Evolutionary conservation across 2,888 invertebrate species (phyloP), one percentile per base, ranked within the genome.

Genomic region (Halictus ligatus): DNA sequence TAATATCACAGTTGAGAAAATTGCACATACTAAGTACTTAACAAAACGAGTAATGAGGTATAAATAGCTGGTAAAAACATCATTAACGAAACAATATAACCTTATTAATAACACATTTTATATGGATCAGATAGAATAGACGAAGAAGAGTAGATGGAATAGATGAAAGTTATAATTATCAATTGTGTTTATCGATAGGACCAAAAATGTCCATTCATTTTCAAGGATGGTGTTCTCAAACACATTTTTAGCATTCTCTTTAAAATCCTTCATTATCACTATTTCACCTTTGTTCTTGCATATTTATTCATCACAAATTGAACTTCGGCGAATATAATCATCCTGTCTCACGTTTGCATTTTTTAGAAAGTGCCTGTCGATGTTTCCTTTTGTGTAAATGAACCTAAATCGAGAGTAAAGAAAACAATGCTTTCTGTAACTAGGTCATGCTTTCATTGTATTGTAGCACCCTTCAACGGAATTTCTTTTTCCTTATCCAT

Each of bases 1-100:
- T 43, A 71, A 58, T 78, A 78, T 71, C 71, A 78, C 58, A 71
- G 58, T 50, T 71, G 25, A n/a, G 25, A 78, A 58, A 71, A 12
- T 71, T 58, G 18, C 25, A 21, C 10, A 18, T n/a, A 40, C 8
- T 50, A 43, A 43, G 18, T 40, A 29, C 64, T 64, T 76, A 10
- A 29, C 8, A 71, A 71, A 54, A 43, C 12, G 21, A 29, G 29
- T 29, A 54, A n/a, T n/a, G 54, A 21, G n/a, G 8, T 54, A 10
- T 8, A 54, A 54, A 54, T 54, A 54, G 21, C 8, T 18, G 21
- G 10, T n/a, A 54, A 10, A 54, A 21, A n/a, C 54, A n/a, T 54
- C 2, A 54, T n/a, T n/a, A 58, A n/a, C n/a, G 3, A n/a, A 54
- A 54, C 54, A 10, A 54, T 10, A 3, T 54, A 54, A 54, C 18